Base-by-base conservation (phyloP, 2,888 invertebrate species). In the Glaucopsyche alexis region DNA sequence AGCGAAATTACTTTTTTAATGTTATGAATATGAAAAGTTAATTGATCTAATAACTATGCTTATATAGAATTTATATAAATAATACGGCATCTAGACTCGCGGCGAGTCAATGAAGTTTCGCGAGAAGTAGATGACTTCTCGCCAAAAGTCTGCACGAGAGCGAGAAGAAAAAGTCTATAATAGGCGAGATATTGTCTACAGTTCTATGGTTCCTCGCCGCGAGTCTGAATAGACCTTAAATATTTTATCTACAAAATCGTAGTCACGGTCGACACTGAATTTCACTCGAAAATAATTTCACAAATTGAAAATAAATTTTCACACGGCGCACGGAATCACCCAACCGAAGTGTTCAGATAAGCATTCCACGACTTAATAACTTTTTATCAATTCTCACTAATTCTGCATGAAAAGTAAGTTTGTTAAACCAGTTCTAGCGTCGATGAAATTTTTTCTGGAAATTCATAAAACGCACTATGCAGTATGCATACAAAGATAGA, bases 351-450 rank as follows among this genome's bases (percentile, higher is more conserved):
- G 11, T 16, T 66, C 40, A 9, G 66, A 66, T 66, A 66, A 66
- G 66, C 42, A 66, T 42, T 66, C 66, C 66, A 66, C 66, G 40
- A 42, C 42, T 66, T 66, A 66, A 66, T 60, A 60, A 60, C 60
- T 60, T 60, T 60, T 60, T 60, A 60, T 60, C 60, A 60, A 60
- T 60, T 14, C 60, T 7, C 60, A 60, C 60, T 60, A 60, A 60
- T 60, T 60, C 29, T 60, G 60, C 13, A 60, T 60, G 14, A 60
- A 60, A 60, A 60, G 60, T 60, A 38, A 60, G 13, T 60, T 60
- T 9, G 60, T 38, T 60, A 60, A 60, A 13, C 6, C 60, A 13
- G 60, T 38, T 60, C 60, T 16, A 11, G 8, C 16, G 47, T 60
- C 60, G 60, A 60, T 60, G 14, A 14, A 29, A 60, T 60, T 60